Evolutionary conservation across 2,113 vertebrate species (phyloP).

Genomic region (Saccopteryx bilineata): DNA sequence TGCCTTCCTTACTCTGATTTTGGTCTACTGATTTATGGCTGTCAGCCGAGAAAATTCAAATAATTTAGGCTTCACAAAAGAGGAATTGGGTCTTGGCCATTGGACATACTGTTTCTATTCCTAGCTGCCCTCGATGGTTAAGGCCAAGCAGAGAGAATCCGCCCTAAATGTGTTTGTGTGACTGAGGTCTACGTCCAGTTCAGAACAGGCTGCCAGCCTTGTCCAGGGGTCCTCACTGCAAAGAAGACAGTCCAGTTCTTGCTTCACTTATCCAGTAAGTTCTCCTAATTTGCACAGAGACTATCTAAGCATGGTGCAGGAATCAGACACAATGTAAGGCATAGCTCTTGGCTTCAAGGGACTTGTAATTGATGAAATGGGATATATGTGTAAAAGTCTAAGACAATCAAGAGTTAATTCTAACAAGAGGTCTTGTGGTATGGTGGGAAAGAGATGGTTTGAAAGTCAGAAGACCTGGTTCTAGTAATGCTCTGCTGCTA

Average conservation of each 20-base stretch:
- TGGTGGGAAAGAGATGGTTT: not conserved
- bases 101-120: not conserved
- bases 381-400: not conserved
- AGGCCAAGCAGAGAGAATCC: not conserved
- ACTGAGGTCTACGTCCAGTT: not conserved
- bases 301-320: not conserved
- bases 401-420: not conserved
- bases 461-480: not conserved
- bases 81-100: not conserved
- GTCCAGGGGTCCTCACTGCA: not conserved
- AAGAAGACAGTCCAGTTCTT: not conserved
- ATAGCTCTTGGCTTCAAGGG: not conserved
- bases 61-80: not conserved
- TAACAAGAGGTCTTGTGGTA: not conserved
- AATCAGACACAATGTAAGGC: not conserved
- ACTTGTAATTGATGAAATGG: not conserved
- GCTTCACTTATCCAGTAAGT: not conserved
- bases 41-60: not conserved
- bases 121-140: not conserved
- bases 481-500: not conserved
- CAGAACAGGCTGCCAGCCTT: not conserved
- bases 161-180: not conserved
- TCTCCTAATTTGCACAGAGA: not conserved
- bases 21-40: slow-evolving; percentile 1
- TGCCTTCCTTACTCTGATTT: not conserved